A percentile compares a stretch with the other conserved stretches of the same genome.
Evolutionary conservation across 2,888 invertebrate genomes (phyloP).

Genomic region (Coleophora flavipennella): DNA sequence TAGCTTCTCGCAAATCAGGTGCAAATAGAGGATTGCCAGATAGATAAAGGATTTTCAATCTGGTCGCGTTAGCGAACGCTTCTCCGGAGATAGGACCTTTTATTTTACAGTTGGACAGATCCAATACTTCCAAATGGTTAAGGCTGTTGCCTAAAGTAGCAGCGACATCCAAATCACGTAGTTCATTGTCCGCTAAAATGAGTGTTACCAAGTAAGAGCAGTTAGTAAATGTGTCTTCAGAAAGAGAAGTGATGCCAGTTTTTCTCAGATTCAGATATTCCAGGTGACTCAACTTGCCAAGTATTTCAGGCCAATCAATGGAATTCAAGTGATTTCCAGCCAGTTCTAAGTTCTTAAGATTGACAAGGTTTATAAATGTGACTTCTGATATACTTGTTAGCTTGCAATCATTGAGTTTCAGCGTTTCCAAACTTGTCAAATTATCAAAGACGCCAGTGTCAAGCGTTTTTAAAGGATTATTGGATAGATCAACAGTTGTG

Average conservation of each 20-base stretch:
- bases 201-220: slow-evolving; percentile 76
- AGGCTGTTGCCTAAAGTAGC: slow-evolving; percentile 76
- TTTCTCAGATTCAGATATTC: slow-evolving; percentile 77
- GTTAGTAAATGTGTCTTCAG: slow-evolving; percentile 76
- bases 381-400: slow-evolving; percentile 70
- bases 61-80: slow-evolving; percentile 78
- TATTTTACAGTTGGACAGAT: slow-evolving; percentile 79
- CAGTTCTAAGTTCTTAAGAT: slow-evolving; percentile 76
- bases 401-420: slow-evolving; percentile 78
- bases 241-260: slow-evolving; percentile 73
- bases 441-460: slow-evolving; percentile 75
- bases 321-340: slow-evolving; percentile 71
- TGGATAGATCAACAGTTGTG: slow-evolving; percentile 78
- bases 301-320: slow-evolving; percentile 74
- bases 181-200: slow-evolving; percentile 76
- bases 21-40: slow-evolving; percentile 80
- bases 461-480: slow-evolving; percentile 75
- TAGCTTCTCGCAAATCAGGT: slow-evolving; percentile 76
- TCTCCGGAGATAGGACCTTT: slow-evolving; percentile 78
- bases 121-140: slow-evolving; percentile 75
- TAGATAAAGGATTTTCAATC: slow-evolving; percentile 75
- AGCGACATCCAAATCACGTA: slow-evolving; percentile 76
- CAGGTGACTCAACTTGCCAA: slow-evolving; percentile 73
- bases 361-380: slow-evolving; percentile 71
- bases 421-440: slow-evolving; percentile 75